Conservation (phyloP, 2,113 vertebrate genomes). For the Tricholaema leucomelas region DNA sequence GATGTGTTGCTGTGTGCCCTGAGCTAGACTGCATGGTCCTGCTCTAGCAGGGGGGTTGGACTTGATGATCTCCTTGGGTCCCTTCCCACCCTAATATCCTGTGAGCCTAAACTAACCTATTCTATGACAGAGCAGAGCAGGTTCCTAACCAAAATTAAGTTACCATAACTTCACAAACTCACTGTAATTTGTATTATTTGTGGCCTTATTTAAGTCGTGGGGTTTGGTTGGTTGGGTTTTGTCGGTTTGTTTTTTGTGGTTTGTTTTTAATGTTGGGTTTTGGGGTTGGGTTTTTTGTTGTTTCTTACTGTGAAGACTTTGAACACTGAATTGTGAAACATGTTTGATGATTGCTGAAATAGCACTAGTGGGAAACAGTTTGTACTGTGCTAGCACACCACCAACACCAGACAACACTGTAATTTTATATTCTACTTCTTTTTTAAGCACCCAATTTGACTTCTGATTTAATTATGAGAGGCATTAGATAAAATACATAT, state of each 20-base stretch:
- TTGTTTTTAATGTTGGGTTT: not conserved
- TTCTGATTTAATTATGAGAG: not conserved
- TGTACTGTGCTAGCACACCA: not conserved
- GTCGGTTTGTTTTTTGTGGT: not conserved
- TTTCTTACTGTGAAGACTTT: not conserved
- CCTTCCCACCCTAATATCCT: too few species aligned
- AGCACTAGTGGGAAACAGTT: not conserved
- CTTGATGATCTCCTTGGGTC: too few species aligned
- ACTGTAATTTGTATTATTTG: not conserved
- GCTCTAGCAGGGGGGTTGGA: too few species aligned
- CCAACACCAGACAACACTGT: not conserved
- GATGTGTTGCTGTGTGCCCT: too few species aligned
- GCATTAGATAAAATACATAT: not conserved
- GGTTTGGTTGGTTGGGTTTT: not conserved
- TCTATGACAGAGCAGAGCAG: rapidly evolving
- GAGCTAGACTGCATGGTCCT: too few species aligned
- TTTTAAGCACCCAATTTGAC: not conserved
- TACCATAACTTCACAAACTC: not conserved
- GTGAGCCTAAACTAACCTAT: too few species aligned
- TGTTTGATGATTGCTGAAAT: not conserved
- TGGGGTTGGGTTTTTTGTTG: not conserved
- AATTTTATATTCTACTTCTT: too few species aligned
- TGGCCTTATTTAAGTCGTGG: not conserved
- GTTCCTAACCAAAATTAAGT: not conserved
- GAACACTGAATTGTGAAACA: not conserved